Base-by-base conservation (phyloP, 2,888 invertebrate genomes). In the Adela reaumurella region DNA sequence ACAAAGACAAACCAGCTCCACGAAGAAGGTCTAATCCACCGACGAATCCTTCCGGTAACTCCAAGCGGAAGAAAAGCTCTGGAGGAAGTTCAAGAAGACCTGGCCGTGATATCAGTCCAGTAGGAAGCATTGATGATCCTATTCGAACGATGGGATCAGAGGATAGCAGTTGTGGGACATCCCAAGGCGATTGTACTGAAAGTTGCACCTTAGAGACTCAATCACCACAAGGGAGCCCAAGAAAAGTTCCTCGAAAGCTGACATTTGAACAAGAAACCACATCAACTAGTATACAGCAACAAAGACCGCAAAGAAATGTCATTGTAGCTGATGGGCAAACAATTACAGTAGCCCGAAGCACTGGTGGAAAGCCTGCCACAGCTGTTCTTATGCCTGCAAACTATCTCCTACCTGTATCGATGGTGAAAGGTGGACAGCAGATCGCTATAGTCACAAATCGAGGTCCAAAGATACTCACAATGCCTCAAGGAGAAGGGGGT, bases 1-100 rank as follows among this genome's bases (percentile, higher is more conserved):
- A 90, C 66, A 90, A 90, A 61, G 88, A 90, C 62, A 90, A 90
- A 64, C 90, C 90, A 0, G 90, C 90, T 0, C 90, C 90, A 0
- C 78, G 90, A 43, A 74, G 90, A 56, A 78, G 90, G 49, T 85
- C 88, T 0, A 89, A 90, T 64, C 86, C 86, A 14, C 88, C 89
- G 1, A 84, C 87, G 1, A 87, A 86, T 68, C 85, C 88, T 1
- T 83, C 82, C 46, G 86, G 87, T 17, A 85, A 85, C 43, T 82
- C 84, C 1, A 88, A 88, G 53, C 82, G 89, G 43, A 85, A 88
- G 58, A 88, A 88, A 62, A 84, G 86, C 49, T 82, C 81, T 19
- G 83, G 82, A 1, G 67, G 81, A 50, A 79, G 83, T 42, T 80
- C 83, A 17, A 84, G 88, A 55, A 81, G 85, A 18, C 60, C 64